phyloP scores from a whole-genome alignment of 1,140 invertebrate genomes.

The Bilobella aurantiaca region DNA sequence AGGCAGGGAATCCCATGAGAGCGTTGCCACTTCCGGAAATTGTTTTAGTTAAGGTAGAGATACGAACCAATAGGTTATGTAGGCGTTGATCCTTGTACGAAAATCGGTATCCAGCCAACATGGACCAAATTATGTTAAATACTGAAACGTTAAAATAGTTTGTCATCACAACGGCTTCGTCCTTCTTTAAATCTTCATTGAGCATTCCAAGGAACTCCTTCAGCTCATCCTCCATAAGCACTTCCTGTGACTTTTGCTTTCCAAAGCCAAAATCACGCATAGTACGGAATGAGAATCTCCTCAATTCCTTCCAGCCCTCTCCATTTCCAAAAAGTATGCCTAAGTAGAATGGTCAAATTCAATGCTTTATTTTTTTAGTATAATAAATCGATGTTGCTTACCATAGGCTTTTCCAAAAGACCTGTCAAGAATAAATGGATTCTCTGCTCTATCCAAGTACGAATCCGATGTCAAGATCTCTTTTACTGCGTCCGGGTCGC shows the following conservation, averaged over 20 bases:
- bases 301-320: background rate
- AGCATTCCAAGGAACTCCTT: background rate
- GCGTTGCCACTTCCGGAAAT: background rate
- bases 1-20: background rate
- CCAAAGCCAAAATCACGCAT: constrained; percentile 9
- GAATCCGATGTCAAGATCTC: background rate
- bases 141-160: background rate
- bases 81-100: background rate
- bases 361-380: background rate
- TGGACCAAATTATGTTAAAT: background rate
- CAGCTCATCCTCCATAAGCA: background rate
- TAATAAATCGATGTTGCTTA: background rate
- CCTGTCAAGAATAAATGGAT: background rate
- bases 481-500: background rate
- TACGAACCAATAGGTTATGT: background rate
- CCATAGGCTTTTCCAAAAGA: background rate
- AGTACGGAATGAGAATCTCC: background rate
- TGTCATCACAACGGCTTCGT: background rate
- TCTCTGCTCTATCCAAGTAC: background rate
- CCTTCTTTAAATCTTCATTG: background rate
- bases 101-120: background rate
- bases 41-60: background rate
- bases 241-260: background rate
- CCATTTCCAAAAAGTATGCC: background rate
- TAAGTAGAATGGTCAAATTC: background rate